phyloP scores from a whole-genome alignment of 2,888 invertebrate genomes.

The Melieria omissa region DNA sequence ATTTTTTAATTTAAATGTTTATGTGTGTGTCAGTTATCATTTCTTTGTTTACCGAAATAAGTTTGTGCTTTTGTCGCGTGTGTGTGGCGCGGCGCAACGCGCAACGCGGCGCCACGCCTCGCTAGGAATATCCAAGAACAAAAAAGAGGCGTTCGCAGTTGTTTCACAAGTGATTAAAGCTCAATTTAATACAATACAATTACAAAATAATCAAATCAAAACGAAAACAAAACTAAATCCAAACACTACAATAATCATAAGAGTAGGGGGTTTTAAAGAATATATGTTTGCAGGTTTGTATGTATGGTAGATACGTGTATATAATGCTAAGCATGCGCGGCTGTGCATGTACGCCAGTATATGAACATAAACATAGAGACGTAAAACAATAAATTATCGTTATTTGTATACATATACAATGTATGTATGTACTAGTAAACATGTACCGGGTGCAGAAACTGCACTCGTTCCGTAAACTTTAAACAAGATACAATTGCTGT shows the following conservation, averaged over 20 bases:
- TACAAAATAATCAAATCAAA: constrained; percentile 6
- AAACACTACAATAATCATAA: no score
- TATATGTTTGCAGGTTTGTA: background rate
- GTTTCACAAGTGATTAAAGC: constrained; percentile 30
- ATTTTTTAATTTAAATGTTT: no score
- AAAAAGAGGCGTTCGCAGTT: constrained; percentile 4
- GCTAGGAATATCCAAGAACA: constrained; percentile 5
- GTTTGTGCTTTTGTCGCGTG: no score
- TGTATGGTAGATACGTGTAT: background rate
- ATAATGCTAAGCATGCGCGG: no score
- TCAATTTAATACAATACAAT: constrained; percentile 31
- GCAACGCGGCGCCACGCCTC: no score
- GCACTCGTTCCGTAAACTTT: no score
- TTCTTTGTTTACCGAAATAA: no score
- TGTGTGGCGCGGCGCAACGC: no score
- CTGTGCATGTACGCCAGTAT: background rate
- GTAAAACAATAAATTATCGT: background rate
- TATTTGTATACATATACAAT: constrained; percentile 4
- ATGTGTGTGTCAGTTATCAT: no score
- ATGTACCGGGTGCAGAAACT: no score
- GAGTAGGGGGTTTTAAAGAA: background rate
- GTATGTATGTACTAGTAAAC: no score
- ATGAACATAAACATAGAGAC: background rate
- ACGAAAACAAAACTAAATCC: constrained; percentile 18
- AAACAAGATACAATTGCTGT: no score